phyloP scores from a whole-genome alignment of 1,140 invertebrate species.

The Cydia strobilella region DNA sequence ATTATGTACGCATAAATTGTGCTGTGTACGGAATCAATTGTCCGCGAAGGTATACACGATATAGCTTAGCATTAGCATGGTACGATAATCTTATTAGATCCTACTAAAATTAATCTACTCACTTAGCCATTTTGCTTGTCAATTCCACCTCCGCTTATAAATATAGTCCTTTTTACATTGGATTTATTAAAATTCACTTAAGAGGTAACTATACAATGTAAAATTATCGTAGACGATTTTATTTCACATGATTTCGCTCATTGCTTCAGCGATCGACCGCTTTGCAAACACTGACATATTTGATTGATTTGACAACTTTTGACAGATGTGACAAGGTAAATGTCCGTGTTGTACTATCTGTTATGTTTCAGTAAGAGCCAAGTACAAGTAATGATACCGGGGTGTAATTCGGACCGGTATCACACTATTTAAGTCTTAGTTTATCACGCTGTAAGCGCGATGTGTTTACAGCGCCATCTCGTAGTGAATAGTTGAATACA shows the following conservation, averaged over 20 bases:
- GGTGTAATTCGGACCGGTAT: not conserved
- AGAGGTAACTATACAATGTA: not conserved
- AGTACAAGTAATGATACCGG: not conserved
- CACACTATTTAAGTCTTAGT: not conserved
- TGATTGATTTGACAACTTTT: constrained; percentile 26
- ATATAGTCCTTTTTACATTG: not conserved
- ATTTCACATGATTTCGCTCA: constrained; percentile 5
- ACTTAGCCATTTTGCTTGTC: constrained; percentile 22
- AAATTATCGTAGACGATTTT: not conserved
- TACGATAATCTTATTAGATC: constrained; percentile 28
- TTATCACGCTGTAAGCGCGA: not conserved
- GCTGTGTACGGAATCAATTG: not conserved
- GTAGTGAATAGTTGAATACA: not conserved
- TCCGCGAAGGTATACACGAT: constrained; percentile 8
- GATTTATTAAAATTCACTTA: constrained; percentile 1
- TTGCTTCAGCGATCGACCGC: constrained; percentile 16
- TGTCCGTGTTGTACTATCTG: not conserved
- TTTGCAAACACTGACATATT: constrained; percentile 16
- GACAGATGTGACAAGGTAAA: not conserved
- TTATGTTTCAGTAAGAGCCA: not conserved
- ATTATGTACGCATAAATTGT: not conserved
- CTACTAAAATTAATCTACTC: constrained; percentile 9
- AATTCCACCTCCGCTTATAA: not conserved
- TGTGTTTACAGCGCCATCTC: not conserved
- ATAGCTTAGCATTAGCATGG: not conserved